Evolutionary conservation across 2,797 vertebrate genomes (phyloP), one percentile per base, ranked within the genome.

Genomic region (Onychomys leucogaster): DNA sequence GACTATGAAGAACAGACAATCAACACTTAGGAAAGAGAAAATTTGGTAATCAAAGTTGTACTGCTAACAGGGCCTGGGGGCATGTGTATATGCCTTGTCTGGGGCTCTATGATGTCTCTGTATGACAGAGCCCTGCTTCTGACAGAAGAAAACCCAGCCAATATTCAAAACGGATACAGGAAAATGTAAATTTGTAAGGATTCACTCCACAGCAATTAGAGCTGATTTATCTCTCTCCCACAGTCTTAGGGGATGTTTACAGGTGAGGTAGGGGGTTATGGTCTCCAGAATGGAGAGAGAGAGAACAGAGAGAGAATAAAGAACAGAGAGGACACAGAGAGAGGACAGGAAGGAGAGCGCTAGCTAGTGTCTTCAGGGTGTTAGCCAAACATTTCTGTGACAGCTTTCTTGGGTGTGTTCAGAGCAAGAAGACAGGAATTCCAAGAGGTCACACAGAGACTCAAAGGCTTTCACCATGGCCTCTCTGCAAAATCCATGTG

Each of bases 221-320:
- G 2, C 34, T 52, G 83, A 34, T 14, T 87, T 37, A 32, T 96
- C 78, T 49, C 41, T 59, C 43, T 81, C 37, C 8, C 19, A 71
- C 29, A 71, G 52, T 52, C 55, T 67, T 89, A 37, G 52, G 67
- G 73, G 69, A 27, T 90, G 27, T 96, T 87, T 90, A 71, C 52
- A 69, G 49, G 52, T 37, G 49, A 55, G 5, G 11, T 69, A 82
- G n/a, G 75, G 86, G 75, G 86, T 37, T 85, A 69, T 86, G n/a
- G 27, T 49, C 27, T 59, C 55, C 16, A 78, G 69, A 87, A 59
- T 78, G n/a, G 8, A 29, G 13, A 14, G 34, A 49, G 46, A 52
- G 49, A 14, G 52, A 14, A 13, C 1, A 12, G 37, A 43, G 27
- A 14, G 4, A 11, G 63, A 16, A n/a, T n/a, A n/a, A n/a, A n/a